Evolutionary conservation across 1,140 invertebrate species (phyloP), one percentile per base, ranked within the genome.

Genomic region (Tribolium castaneum): DNA sequence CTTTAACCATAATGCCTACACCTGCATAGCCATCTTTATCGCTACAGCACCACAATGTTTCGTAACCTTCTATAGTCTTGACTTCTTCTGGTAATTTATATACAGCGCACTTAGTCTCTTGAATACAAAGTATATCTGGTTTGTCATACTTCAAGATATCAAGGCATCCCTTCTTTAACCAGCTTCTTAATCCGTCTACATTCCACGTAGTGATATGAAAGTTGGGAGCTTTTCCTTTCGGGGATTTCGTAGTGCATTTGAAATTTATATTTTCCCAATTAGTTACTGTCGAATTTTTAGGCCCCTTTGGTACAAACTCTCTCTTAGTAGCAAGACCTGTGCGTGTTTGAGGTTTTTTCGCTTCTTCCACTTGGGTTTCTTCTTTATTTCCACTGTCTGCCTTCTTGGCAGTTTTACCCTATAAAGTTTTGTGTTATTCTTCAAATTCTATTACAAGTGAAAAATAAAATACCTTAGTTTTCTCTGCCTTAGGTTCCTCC

Each of bases 181-280:
- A 95, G 5, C 97, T 95, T 82, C 97, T 90, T 5, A 99, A 88
- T 0, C 98, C 98, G 86, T 96, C 97, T 10, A 99, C 93, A 89
- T 99, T 99, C 98, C 98, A 99, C 56, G 93, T 94, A 1, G 93
- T 90, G 81, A 99, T 96, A 91, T 98, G 98, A 1, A 97, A 89
- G 87, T 97, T 98, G 87, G 91, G 94, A 2, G 88, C 88, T 83
- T 94, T 89, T 13, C 92, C 93, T 83, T 91, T 87, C 5, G 86
- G 80, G 80, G 91, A 92, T 81, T 90, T 88, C 72, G 93, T 93
- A 1, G 87, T 83, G 83, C 91, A 92, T 7, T 81, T 82, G 86
- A 93, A 95, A 84, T 94, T 87, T 25, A 91, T 89, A 50, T 34
- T 9, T 6, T 80, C 59, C 81, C 82, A 82, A 6, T 80, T 70